Base-by-base conservation (phyloP, 2,797 vertebrate species). In the Sebastes cheni region DNA sequence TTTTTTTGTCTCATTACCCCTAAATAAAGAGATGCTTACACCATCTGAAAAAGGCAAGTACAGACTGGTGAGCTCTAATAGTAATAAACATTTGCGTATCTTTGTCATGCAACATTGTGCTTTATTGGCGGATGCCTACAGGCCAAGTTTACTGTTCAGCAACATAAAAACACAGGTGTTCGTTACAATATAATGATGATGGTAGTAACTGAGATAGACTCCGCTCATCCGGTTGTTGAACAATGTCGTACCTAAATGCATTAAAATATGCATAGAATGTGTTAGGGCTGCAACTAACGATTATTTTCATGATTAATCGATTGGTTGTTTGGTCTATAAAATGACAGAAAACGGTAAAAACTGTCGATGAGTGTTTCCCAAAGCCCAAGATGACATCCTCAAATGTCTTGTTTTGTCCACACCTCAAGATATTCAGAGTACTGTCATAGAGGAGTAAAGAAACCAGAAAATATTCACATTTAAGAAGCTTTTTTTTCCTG, bases 1-100 rank as follows among this genome's bases (percentile, higher is more conserved):
- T 32, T 77, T n/a, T 42, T 61, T 55, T 46, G 75, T 72, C 75
- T 86, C 65, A 77, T 86, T 84, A 84, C 50, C 39, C 1, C 22
- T 4, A 39, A 72, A 74, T 69, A 72, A 66, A 80, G 46, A 75
- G 4, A 55, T 23, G 65, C 25, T 60, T 54, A 54, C 4, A 50
- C 32, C 7, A 5, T 1, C 36, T 39, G 22, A 52, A 64, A 73
- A 73, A 52, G 30, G 8, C 42, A 70, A 54, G 3, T 20, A 16
- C 0, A 55, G 4, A 46, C 66, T 14, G 4, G 4, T 55, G 29
- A 64, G 54, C 27, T 74, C 13, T 39, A 32, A 54, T 7, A 42
- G 12, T 32, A 11, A 25, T 32, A 34, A 16, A 29, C 25, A 70
- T 5, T 16, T 52, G 9, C 4, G 2, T 6, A 3, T 32, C 2